Percentiles rank a stretch among this genome's conserved stretches.
Evolutionary conservation across 92 coral and sea anemone species (phyloP).

Genomic region (Galaxea fascicularis): DNA sequence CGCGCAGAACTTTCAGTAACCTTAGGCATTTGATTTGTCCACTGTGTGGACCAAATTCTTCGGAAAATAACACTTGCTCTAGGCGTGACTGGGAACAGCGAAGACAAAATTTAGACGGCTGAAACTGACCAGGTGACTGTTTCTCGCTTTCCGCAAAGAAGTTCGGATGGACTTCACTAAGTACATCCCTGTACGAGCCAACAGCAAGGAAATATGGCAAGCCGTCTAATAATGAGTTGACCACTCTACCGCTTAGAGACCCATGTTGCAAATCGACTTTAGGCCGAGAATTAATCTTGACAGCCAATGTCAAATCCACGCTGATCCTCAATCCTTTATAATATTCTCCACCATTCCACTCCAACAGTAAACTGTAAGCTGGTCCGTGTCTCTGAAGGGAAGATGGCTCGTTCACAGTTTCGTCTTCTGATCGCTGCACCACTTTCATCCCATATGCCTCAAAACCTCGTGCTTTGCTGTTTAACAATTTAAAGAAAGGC

Average conservation of each 20-base stretch:
- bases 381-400: slow-evolving; percentile 27
- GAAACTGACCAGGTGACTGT: not conserved
- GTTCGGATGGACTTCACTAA: not conserved
- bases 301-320: slow-evolving; percentile 52
- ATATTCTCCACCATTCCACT: slow-evolving; percentile 29
- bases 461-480: slow-evolving; percentile 17
- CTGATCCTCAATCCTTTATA: slow-evolving; percentile 35
- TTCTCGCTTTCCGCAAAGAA: not conserved
- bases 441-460: slow-evolving; percentile 54
- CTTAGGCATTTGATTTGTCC: slow-evolving; percentile 12
- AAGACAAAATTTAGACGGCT: not conserved
- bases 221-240: not conserved
- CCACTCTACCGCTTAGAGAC: not conserved
- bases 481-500: slow-evolving; percentile 16
- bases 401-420: not conserved
- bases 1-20: slow-evolving; percentile 32
- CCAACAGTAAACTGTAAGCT: slow-evolving; percentile 26
- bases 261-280: not conserved
- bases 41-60: slow-evolving; percentile 23
- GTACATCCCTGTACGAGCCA: slow-evolving; percentile 7
- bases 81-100: slow-evolving; percentile 32
- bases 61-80: slow-evolving; percentile 17
- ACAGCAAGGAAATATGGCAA: slow-evolving; percentile 30
- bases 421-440: not conserved
- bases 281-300: slow-evolving; percentile 32